phyloP scores from a whole-genome alignment of 2,113 vertebrate genomes.

The Loxodonta africana region DNA sequence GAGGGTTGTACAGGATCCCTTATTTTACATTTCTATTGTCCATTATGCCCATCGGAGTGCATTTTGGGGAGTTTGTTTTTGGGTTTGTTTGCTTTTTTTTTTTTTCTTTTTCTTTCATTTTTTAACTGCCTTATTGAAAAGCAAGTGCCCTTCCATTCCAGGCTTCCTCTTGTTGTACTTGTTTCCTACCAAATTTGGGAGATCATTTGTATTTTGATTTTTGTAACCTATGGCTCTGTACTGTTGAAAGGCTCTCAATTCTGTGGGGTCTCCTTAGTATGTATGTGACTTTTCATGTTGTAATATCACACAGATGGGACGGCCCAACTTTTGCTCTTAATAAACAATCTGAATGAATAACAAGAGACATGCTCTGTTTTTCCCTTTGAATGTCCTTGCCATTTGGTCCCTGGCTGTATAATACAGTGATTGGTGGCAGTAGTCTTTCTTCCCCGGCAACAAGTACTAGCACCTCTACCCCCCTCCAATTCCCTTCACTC shows the following conservation, averaged over 20 bases:
- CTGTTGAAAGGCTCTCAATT: slow-evolving; percentile 86
- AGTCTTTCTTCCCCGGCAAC: not conserved
- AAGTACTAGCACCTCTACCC: not conserved
- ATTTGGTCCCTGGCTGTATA: not conserved
- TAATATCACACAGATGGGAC: slow-evolving; percentile 86
- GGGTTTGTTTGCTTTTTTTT: not conserved
- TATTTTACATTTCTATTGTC: not conserved
- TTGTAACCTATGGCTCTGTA: slow-evolving; percentile 89
- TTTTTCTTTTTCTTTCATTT: not conserved
- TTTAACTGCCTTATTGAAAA: slow-evolving; percentile 84
- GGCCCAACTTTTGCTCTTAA: slow-evolving; percentile 87
- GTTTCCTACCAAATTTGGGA: slow-evolving; percentile 88
- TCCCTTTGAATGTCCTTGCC: slow-evolving; percentile 31
- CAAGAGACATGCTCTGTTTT: slow-evolving; percentile 66
- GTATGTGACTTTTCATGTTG: slow-evolving; percentile 86
- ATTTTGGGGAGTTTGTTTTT: slow-evolving; percentile 30
- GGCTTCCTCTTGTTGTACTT: slow-evolving; percentile 87
- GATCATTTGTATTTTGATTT: slow-evolving; percentile 89
- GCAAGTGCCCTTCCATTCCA: slow-evolving; percentile 88
- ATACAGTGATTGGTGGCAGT: not conserved
- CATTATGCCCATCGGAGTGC: slow-evolving; percentile 7
- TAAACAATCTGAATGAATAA: slow-evolving; percentile 89
- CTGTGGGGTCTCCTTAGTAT: slow-evolving; percentile 87
- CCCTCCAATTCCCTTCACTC: not conserved
- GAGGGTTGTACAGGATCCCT: not conserved